phyloP scores from a whole-genome alignment of 1,140 invertebrate genomes.

The Drosophila repletoides region DNA sequence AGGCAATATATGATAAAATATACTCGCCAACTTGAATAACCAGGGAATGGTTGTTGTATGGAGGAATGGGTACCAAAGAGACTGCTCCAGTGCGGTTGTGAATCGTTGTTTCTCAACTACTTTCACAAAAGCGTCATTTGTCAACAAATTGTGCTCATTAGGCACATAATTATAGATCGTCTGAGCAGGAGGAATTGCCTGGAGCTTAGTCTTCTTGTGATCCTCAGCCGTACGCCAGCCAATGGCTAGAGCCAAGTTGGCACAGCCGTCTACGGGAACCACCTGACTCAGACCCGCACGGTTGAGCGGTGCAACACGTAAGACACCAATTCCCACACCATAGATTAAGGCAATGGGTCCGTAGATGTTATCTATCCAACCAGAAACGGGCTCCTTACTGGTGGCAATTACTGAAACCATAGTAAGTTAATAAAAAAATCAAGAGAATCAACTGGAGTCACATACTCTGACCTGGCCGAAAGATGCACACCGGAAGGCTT shows the following conservation, averaged over 20 bases:
- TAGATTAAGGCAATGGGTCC: constrained; percentile 90
- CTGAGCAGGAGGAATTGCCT: constrained; percentile 49
- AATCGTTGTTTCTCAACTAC: constrained; percentile 49
- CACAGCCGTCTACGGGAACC: constrained; percentile 91
- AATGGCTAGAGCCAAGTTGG: constrained; percentile 88
- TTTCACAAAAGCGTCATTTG: constrained; percentile 84
- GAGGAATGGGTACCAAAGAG: constrained; percentile 83
- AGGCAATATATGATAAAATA: constrained; percentile 85
- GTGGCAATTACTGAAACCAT: constrained; percentile 88
- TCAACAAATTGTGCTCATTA: constrained; percentile 85
- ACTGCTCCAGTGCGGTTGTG: constrained; percentile 64
- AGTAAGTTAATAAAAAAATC: constrained; percentile 88
- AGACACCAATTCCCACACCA: constrained; percentile 87
- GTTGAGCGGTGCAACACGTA: constrained; percentile 86
- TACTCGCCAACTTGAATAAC: constrained; percentile 79
- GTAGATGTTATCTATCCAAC: constrained; percentile 96
- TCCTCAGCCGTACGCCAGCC: constrained; percentile 86
- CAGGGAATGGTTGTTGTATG: constrained; percentile 70
- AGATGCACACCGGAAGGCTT: constrained; percentile 88
- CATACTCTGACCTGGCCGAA: constrained; percentile 88
- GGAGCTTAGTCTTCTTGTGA: constrained; percentile 83
- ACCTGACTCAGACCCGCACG: constrained; percentile 85
- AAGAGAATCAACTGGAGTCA: constrained; percentile 83
- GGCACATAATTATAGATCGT: constrained; percentile 88
- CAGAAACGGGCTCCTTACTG: constrained; percentile 87